A percentile compares a stretch with the other conserved stretches of the same genome.
Evolutionary conservation across 1,140 invertebrate genomes (phyloP).

Genomic region (Drosophila prosaltans): DNA sequence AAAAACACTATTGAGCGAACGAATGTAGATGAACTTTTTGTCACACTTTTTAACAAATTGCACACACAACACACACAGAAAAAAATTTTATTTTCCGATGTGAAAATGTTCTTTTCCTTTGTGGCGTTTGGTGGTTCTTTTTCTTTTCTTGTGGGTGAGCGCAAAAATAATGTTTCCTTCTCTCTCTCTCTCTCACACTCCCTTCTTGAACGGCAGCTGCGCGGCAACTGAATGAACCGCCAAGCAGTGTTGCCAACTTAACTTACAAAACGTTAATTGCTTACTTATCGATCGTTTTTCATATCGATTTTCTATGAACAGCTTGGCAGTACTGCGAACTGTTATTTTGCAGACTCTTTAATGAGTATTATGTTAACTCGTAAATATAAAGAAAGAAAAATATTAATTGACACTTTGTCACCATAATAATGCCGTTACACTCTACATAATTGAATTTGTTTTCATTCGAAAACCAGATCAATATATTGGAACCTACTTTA

Average conservation of each 20-base stretch:
- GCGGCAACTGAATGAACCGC: constrained; percentile 67
- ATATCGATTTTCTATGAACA: no score
- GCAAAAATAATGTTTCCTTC: constrained; percentile 51
- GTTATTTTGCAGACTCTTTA: neutral
- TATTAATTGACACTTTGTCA: no score
- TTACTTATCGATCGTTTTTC: neutral
- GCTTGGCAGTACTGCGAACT: neutral
- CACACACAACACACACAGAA: constrained; percentile 73
- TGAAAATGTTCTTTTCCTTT: constrained; percentile 75
- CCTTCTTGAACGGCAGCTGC: constrained; percentile 66
- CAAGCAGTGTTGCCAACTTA: constrained; percentile 19
- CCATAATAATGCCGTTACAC: no score
- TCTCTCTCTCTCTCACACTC: constrained; percentile 46
- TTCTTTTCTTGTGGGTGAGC: constrained; percentile 40
- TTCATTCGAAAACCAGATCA: no score
- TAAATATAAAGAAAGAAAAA: no score
- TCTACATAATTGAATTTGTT: no score
- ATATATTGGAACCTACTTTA: no score
- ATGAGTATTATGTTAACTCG: neutral
- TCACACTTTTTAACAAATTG: constrained; percentile 35
- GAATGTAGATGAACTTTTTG: neutral
- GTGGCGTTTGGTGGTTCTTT: constrained; percentile 44
- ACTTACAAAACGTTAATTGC: neutral
- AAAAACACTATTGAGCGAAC: constrained; percentile 46
- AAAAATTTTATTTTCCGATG: constrained; percentile 72